Conservation (phyloP, 2,888 invertebrate genomes). For the Zele albiditarsus region DNA sequence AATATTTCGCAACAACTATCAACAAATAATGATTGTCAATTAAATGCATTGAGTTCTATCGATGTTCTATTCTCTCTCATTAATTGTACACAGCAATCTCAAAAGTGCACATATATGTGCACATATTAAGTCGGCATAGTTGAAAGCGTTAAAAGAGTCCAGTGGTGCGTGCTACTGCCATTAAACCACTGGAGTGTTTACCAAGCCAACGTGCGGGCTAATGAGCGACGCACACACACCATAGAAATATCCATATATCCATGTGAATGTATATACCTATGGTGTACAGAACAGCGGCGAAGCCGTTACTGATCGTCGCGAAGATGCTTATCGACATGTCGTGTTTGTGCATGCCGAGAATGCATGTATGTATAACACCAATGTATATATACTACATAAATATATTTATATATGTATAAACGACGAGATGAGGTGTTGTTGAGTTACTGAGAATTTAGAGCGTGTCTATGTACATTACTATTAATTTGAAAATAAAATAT, state of each 20-base stretch:
- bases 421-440: conserved; percentile 30
- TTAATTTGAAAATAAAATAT: conserved; percentile 17
- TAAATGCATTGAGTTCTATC: too few relatives aligned
- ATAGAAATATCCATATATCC: conserved; percentile 8
- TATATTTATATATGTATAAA: conserved; percentile 8
- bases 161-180: conserved; percentile 48
- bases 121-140: conserved; percentile 30
- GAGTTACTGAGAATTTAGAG: conserved; percentile 32
- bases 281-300: neutral
- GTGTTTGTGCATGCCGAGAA: conserved; percentile 5
- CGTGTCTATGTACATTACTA: conserved; percentile 21
- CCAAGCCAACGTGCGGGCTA: conserved; percentile 51
- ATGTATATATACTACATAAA: neutral
- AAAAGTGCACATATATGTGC: too few relatives aligned
- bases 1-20: too few relatives aligned
- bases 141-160: conserved; percentile 35
- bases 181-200: conserved; percentile 53
- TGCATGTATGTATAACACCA: neutral
- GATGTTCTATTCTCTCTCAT: too few relatives aligned
- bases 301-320: conserved; percentile 14
- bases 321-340: conserved; percentile 36
- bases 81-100: too few relatives aligned
- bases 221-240: conserved; percentile 51
- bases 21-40: too few relatives aligned
- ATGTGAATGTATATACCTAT: neutral